phyloP scores from a whole-genome alignment of 64 coral and sea anemone genomes.

The Montipora capricornis region DNA sequence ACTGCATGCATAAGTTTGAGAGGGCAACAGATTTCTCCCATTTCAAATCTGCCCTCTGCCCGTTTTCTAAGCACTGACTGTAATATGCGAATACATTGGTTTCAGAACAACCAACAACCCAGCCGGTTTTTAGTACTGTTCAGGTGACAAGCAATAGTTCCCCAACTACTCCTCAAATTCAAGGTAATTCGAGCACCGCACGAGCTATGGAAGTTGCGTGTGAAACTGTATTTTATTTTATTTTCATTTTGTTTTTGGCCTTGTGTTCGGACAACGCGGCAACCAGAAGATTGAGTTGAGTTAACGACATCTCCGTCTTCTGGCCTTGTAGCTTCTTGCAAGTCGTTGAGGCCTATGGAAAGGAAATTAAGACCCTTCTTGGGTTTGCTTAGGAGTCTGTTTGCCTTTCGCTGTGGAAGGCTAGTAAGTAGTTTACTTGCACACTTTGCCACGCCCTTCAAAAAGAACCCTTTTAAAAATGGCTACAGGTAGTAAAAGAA shows the following conservation, averaged over 20 bases:
- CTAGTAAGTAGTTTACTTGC: no score
- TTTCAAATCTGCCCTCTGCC: background rate
- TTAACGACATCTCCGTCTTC: no score
- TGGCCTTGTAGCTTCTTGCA: no score
- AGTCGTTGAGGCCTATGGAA: no score
- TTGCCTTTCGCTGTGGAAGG: no score
- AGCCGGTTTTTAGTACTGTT: conserved; percentile 43
- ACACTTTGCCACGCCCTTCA: no score
- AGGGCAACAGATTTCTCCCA: background rate
- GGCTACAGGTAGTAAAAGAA: no score
- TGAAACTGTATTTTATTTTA: background rate
- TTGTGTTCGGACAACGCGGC: background rate
- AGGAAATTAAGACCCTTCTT: no score
- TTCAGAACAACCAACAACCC: conserved; percentile 35
- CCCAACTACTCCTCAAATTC: background rate
- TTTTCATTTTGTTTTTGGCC: background rate
- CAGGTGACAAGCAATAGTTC: conserved; percentile 7
- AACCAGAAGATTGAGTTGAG: background rate
- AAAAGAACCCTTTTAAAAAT: no score
- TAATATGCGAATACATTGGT: conserved; percentile 8
- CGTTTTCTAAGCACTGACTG: conserved; percentile 6
- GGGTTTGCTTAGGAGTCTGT: no score
- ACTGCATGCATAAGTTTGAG: background rate
- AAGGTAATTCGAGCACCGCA: conserved; percentile 28
- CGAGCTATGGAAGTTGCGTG: conserved; percentile 46